These are phyloP conservation scores for Harpegnathos saltator DNA, from an alignment of 1,140 invertebrate genomes.

Conservation along the genomic window DNA sequence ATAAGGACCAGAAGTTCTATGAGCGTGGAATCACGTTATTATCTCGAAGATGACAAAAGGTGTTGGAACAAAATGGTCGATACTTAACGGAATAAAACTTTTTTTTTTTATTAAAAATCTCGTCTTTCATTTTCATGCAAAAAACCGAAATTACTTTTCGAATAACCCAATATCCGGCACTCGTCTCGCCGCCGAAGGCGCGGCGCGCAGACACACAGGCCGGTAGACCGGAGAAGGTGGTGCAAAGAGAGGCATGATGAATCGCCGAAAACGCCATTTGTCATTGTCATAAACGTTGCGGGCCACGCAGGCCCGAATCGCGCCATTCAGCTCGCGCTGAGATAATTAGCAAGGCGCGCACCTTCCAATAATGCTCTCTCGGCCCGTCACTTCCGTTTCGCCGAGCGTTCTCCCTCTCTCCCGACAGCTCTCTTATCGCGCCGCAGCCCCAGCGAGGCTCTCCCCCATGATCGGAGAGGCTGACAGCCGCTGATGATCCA, in stretches of 20 bases:
- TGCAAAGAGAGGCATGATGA: slow-evolving; percentile 67
- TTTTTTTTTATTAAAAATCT: too few relatives aligned
- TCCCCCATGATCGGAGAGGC: too few relatives aligned
- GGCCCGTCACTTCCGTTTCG: slow-evolving; percentile 29
- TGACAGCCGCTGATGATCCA: too few relatives aligned
- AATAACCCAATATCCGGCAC: slow-evolving; percentile 6
- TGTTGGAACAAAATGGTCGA: too few relatives aligned
- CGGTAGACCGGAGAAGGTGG: neutral
- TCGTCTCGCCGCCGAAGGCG: slow-evolving; percentile 22
- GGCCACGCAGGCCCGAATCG: slow-evolving; percentile 42
- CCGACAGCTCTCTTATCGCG: slow-evolving; percentile 19
- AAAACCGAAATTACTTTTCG: too few relatives aligned
- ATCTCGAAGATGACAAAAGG: too few relatives aligned
- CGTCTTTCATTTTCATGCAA: too few relatives aligned
- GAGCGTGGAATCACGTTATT: too few relatives aligned
- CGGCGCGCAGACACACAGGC: slow-evolving; percentile 20
- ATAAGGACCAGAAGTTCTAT: too few relatives aligned
- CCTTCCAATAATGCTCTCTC: slow-evolving; percentile 64
- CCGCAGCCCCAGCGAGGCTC: too few relatives aligned
- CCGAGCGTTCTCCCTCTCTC: slow-evolving; percentile 4
- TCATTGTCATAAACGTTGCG: slow-evolving; percentile 78
- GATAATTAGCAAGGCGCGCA: slow-evolving; percentile 71
- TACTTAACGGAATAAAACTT: too few relatives aligned
- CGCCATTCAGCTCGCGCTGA: slow-evolving; percentile 44
- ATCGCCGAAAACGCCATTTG: slow-evolving; percentile 73